phyloP scores from a whole-genome alignment of 2,888 invertebrate species.

The Balanococcus diminutus region DNA sequence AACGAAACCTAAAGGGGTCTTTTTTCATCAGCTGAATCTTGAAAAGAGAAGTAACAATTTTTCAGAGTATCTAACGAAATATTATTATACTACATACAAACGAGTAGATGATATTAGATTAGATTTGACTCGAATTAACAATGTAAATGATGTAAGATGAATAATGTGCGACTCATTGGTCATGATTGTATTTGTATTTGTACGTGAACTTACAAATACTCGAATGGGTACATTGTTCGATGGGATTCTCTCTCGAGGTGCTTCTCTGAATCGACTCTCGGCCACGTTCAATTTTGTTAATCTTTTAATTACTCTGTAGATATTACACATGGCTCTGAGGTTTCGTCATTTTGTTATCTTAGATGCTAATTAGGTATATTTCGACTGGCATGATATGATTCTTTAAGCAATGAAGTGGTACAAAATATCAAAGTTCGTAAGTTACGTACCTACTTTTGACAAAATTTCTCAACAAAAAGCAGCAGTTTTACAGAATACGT shows the following conservation, averaged over 20 bases:
- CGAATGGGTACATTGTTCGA: constrained; percentile 36
- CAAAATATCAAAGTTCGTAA: no score
- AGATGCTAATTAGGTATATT: background rate
- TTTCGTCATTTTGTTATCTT: background rate
- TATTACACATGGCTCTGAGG: background rate
- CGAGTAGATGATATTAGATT: background rate
- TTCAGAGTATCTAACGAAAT: background rate
- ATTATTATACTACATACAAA: no score
- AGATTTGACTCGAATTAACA: background rate
- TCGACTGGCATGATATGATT: background rate
- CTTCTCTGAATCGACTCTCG: background rate
- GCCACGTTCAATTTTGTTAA: background rate
- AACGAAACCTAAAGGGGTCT: background rate
- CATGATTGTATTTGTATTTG: background rate
- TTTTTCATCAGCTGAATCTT: background rate
- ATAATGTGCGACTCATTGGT: constrained; percentile 24
- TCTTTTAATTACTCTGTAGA: background rate
- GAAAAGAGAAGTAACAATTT: background rate
- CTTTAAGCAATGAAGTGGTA: background rate
- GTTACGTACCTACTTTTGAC: background rate
- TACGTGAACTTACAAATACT: background rate
- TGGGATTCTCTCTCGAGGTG: constrained; percentile 6
- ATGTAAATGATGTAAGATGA: constrained; percentile 24
- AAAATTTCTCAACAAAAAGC: background rate
- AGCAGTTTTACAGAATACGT: background rate